These are phyloP conservation scores for Thinocorus orbignyianus DNA, from an alignment of 2,113 vertebrate genomes.

Conservation along the genomic window DNA sequence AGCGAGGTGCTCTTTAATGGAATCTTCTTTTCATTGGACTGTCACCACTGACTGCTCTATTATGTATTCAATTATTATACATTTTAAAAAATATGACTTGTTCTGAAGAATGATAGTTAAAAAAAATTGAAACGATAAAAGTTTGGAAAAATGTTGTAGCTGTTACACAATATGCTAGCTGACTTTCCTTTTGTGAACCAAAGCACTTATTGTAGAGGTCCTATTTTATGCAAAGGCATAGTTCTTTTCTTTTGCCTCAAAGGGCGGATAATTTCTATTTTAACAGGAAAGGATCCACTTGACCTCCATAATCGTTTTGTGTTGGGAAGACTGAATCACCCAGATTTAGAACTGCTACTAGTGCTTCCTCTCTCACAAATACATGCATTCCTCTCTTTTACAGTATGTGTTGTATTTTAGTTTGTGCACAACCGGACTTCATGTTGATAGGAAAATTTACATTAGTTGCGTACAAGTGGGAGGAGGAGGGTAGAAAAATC, in stretches of 20 bases:
- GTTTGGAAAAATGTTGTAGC: neutral
- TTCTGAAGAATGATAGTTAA: neutral
- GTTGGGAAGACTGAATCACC: neutral
- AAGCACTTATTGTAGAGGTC: neutral
- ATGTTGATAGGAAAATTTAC: neutral
- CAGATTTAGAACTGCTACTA: neutral
- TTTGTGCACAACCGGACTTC: neutral
- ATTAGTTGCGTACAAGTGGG: neutral
- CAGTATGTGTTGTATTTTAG: neutral
- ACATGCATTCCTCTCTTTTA: neutral
- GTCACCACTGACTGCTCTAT: conserved; percentile 28
- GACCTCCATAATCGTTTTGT: neutral
- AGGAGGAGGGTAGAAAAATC: neutral
- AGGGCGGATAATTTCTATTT: neutral
- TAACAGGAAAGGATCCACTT: neutral
- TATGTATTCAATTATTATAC: conserved; percentile 8
- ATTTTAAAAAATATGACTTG: neutral
- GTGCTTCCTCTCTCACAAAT: neutral
- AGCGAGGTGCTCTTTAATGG: neutral
- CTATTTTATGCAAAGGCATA: neutral
- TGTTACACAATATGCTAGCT: neutral
- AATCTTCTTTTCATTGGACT: conserved; percentile 30
- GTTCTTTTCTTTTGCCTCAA: conserved; percentile 3
- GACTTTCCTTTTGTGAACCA: neutral
- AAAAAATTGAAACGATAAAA: neutral